Evolutionary conservation across 2,797 vertebrate species (phyloP).

Genomic region (Sternotherus odoratus): DNA sequence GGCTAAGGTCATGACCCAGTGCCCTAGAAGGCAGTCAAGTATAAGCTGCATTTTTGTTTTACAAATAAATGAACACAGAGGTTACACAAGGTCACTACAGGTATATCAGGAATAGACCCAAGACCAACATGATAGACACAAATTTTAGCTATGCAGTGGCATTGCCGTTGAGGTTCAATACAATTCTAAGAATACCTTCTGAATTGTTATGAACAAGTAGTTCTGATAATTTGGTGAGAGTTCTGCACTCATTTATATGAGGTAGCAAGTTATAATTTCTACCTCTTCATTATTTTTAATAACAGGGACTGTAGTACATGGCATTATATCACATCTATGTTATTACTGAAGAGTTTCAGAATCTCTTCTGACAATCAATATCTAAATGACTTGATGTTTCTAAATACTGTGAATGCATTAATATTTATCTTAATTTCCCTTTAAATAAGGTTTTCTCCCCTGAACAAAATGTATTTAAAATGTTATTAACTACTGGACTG

Average conservation of each 20-base stretch:
- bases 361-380: slow-evolving; percentile 17
- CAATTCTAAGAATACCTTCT: background rate
- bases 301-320: background rate
- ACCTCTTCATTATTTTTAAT: background rate
- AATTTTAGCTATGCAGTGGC: no score
- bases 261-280: background rate
- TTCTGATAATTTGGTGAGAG: background rate
- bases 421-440: slow-evolving; percentile 29
- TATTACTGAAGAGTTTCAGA: slow-evolving; percentile 13
- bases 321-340: background rate
- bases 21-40: background rate
- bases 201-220: background rate
- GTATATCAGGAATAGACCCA: background rate
- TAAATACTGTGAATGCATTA: slow-evolving; percentile 19
- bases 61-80: background rate
- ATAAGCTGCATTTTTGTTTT: background rate
- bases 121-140: background rate
- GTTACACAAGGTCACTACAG: background rate
- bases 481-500: background rate
- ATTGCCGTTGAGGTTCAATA: no score
- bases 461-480: background rate
- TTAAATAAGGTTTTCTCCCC: slow-evolving; percentile 4
- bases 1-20: background rate
- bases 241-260: background rate
- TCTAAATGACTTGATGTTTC: background rate